These are phyloP conservation scores for Mongoloraphidia duomilia DNA, from an alignment of 2,888 invertebrate species.

Conservation along the genomic window DNA sequence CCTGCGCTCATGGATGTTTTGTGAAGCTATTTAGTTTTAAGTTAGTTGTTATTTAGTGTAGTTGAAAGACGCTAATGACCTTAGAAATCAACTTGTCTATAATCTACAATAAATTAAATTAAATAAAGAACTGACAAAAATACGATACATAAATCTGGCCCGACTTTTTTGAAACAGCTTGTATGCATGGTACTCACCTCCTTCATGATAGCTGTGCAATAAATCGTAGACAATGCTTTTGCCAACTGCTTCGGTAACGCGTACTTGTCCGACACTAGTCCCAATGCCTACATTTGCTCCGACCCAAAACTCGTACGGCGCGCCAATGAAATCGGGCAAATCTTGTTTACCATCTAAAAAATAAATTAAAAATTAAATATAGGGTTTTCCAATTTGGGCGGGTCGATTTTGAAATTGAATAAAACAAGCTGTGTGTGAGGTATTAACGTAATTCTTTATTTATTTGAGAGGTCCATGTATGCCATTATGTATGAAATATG, in stretches of 20 bases:
- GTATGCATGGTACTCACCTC: slow-evolving; percentile 36
- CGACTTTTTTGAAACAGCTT: background rate
- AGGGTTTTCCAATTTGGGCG: too few species aligned
- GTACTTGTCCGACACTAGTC: slow-evolving; percentile 73
- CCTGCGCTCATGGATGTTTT: too few species aligned
- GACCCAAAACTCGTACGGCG: slow-evolving; percentile 84
- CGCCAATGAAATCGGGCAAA: slow-evolving; percentile 64
- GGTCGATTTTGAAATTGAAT: too few species aligned
- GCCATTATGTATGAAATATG: too few species aligned
- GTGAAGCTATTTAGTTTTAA: too few species aligned
- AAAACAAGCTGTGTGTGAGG: too few species aligned
- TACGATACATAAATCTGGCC: background rate
- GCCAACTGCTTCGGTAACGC: slow-evolving; percentile 55
- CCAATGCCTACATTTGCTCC: slow-evolving; percentile 74
- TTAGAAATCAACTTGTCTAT: too few species aligned
- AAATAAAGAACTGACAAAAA: background rate
- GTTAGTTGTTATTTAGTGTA: too few species aligned
- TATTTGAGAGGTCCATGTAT: too few species aligned
- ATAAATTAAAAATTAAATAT: background rate
- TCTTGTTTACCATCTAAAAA: slow-evolving; percentile 36
- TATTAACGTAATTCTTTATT: too few species aligned
- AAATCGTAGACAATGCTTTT: slow-evolving; percentile 58
- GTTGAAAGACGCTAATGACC: too few species aligned
- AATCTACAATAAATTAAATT: too few species aligned
- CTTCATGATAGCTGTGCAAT: slow-evolving; percentile 69